Base-by-base conservation (phyloP, 2,888 invertebrate genomes). In the Argynnis bischoffii region DNA sequence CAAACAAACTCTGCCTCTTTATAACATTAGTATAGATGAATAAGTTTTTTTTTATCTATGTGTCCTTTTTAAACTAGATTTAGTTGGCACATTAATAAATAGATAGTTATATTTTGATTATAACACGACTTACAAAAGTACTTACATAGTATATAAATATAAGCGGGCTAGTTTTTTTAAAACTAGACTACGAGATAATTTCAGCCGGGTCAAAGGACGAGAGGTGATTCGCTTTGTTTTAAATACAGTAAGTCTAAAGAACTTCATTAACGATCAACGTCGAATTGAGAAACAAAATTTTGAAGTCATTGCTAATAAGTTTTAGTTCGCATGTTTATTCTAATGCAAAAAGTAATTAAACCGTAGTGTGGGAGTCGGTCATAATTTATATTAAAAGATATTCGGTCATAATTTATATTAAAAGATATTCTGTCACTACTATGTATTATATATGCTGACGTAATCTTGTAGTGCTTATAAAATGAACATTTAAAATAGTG, bases 301-400 rank as follows among this genome's bases (percentile, higher is more conserved):
- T 16, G 31, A 11, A 61, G 31, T 14, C 18, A 51, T 61, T 50
- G 60, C 60, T 61, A 61, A 61, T 61, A 51, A 48, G 47, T 13
- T 48, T 47, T 54, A 41, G 48, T 70, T 68, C 48, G 21, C 68
- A 59, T 65, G 53, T 54, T 53, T 15, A 56, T 59, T 55, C 63
- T 71, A 69, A 69, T 66, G 31, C 31, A 21, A 66, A 60, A 48
- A 61, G 50, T 65, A 67, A 61, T 66, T 63, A 50, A 65, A 63
- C 54, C 46, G 26, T 60, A 61, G 64, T 69, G 70, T 73, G 72
- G 63, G 72, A 72, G 61, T 57, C 35, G 6, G 50, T 63, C 70
- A 65, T 70, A 67, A 54, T 70, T 70, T 65, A n/a, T n/a, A n/a
- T n/a, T n/a, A n/a, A n/a, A n/a, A n/a, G n/a, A n/a, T n/a, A n/a